Conservation (phyloP, 1,140 invertebrate species). For the Capitella teleta region DNA sequence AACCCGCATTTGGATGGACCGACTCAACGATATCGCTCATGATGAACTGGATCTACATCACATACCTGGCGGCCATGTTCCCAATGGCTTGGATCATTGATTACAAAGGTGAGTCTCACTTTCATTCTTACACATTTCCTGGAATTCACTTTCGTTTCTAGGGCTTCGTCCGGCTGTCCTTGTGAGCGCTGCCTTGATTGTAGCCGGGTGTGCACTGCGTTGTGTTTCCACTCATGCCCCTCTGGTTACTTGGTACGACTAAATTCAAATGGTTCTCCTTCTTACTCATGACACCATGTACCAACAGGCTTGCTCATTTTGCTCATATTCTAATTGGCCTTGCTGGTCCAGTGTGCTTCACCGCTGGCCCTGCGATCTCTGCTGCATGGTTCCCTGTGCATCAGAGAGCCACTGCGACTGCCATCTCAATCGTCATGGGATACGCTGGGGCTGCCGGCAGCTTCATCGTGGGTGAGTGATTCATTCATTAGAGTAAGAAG, state of each 20-base stretch:
- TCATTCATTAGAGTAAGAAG: too few relatives aligned
- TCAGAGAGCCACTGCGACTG: slow-evolving; percentile 30
- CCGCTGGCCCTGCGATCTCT: slow-evolving; percentile 26
- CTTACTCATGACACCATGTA: not conserved
- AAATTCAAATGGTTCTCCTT: not conserved
- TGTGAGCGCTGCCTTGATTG: not conserved
- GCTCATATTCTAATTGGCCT: slow-evolving; percentile 31
- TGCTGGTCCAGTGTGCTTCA: slow-evolving; percentile 25
- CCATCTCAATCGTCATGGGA: slow-evolving; percentile 20
- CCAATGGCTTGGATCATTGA: slow-evolving; percentile 10
- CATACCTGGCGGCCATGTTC: slow-evolving; percentile 7
- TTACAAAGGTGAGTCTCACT: slow-evolving; percentile 5
- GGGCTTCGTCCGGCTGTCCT: not conserved
- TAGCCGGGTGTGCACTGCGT: not conserved
- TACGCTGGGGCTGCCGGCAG: slow-evolving; percentile 13
- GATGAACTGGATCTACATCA: slow-evolving; percentile 9
- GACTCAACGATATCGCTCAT: slow-evolving; percentile 9
- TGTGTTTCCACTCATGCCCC: not conserved
- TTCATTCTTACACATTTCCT: not conserved
- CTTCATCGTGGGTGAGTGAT: slow-evolving; percentile 8
- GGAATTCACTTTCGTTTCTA: not conserved
- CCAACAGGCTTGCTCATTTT: slow-evolving; percentile 20
- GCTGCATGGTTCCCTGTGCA: slow-evolving; percentile 29
- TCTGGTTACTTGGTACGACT: not conserved
- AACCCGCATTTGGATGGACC: slow-evolving; percentile 10